Evolutionary conservation across 2,888 invertebrate genomes (phyloP).

Genomic region (Lobophora halterata): DNA sequence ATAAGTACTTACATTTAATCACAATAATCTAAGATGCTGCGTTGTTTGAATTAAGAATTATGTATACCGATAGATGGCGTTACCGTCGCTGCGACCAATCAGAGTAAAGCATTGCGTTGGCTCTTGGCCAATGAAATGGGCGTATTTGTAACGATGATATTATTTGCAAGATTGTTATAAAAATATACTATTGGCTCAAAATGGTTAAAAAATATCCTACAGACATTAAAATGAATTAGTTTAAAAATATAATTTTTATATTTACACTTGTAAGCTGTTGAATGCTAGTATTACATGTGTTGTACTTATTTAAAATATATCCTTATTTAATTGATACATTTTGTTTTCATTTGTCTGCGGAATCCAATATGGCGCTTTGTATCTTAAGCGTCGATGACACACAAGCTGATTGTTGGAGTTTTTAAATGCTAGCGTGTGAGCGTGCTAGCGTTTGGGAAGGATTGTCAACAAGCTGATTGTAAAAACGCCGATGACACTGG

Average conservation of each 20-base stretch:
- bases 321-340: slow-evolving; percentile 56
- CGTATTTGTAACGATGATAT: too few species aligned
- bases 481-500: too few species aligned
- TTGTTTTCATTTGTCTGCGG: slow-evolving; percentile 23
- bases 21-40: slow-evolving; percentile 9
- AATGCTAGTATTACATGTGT: slow-evolving; percentile 49
- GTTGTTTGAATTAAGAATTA: slow-evolving; percentile 1
- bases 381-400: too few species aligned
- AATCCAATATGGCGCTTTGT: not conserved
- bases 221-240: slow-evolving; percentile 17
- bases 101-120: too few species aligned
- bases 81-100: not conserved
- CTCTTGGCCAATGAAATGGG: too few species aligned
- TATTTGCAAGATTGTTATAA: too few species aligned
- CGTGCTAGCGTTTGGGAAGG: too few species aligned
- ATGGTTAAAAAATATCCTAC: slow-evolving; percentile 20
- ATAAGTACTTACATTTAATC: slow-evolving; percentile 15
- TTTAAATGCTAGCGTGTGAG: too few species aligned
- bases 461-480: too few species aligned
- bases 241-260: slow-evolving; percentile 41
- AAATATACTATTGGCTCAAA: slow-evolving; percentile 31
- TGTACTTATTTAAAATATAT: slow-evolving; percentile 67
- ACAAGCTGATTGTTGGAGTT: too few species aligned
- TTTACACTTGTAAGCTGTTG: slow-evolving; percentile 55
- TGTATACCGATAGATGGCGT: slow-evolving; percentile 2